A percentile compares a stretch with the other conserved stretches of the same genome.
phyloP scores from a whole-genome alignment of 2,113 vertebrate species.

The Heliornis fulica region DNA sequence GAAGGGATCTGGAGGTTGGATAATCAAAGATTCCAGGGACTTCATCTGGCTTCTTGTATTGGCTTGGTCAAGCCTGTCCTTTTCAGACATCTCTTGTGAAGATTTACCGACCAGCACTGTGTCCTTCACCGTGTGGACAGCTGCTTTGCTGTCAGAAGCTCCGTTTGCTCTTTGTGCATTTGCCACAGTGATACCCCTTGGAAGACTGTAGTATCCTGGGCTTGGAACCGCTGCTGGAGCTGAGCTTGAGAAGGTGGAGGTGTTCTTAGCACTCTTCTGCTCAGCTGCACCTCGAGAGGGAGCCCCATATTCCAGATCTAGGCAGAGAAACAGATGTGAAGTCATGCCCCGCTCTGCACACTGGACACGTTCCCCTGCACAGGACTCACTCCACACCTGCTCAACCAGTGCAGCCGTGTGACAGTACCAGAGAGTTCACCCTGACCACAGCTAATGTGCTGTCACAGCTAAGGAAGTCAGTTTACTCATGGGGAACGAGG shows the following conservation, averaged over 20 bases:
- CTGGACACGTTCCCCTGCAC: background rate
- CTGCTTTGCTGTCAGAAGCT: background rate
- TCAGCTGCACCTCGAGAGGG: background rate
- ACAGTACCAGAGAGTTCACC: background rate
- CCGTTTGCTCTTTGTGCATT: background rate
- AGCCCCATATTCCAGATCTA: constrained; percentile 57
- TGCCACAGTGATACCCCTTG: constrained; percentile 7
- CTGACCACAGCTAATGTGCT: accelerated
- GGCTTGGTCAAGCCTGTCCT: background rate
- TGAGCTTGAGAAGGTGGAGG: constrained; percentile 53
- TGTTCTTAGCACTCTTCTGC: background rate
- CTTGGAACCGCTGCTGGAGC: constrained; percentile 63
- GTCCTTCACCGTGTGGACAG: accelerated
- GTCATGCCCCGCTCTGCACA: accelerated
- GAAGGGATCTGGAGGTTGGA: constrained; percentile 65
- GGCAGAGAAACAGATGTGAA: background rate
- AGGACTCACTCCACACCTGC: accelerated
- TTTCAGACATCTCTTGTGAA: background rate
- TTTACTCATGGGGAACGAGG: background rate
- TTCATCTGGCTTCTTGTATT: accelerated
- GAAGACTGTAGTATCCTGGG: constrained; percentile 40
- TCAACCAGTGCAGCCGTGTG: background rate
- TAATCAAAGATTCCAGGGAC: background rate
- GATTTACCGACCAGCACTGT: background rate
- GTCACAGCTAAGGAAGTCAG: too few species aligned